These are phyloP conservation scores for Andricus curvator DNA, from an alignment of 2,888 invertebrate genomes.

Conservation along the genomic window DNA sequence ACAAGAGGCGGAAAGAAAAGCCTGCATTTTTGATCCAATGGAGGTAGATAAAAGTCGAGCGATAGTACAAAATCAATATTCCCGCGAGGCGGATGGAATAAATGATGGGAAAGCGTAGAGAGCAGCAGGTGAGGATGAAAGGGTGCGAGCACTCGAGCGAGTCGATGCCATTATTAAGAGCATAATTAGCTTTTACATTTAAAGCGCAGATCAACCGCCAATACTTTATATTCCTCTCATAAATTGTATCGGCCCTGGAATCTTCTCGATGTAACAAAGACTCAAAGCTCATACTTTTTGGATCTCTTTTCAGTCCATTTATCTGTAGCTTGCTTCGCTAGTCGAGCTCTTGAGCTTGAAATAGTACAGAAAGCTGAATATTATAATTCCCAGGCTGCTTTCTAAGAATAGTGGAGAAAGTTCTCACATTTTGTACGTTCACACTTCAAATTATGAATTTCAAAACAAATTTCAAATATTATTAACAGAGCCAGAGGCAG, in stretches of 20 bases:
- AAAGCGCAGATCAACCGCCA: slow-evolving; percentile 42
- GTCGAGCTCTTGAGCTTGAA: slow-evolving; percentile 6
- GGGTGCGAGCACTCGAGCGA: slow-evolving; percentile 29
- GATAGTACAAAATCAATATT: slow-evolving; percentile 34
- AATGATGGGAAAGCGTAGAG: slow-evolving; percentile 34
- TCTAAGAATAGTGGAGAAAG: background rate
- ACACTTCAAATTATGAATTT: background rate
- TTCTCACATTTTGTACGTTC: background rate
- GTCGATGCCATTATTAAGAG: slow-evolving; percentile 39
- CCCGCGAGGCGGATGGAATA: slow-evolving; percentile 20
- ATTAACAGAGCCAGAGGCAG: background rate
- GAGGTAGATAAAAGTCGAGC: background rate
- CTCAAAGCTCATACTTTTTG: background rate
- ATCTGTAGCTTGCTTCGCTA: background rate
- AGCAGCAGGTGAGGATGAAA: slow-evolving; percentile 33
- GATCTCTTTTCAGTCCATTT: slow-evolving; percentile 25
- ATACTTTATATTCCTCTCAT: slow-evolving; percentile 13
- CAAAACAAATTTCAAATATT: background rate
- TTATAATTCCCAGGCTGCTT: background rate
- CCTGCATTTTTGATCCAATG: background rate
- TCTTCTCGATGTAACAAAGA: slow-evolving; percentile 5
- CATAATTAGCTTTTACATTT: slow-evolving; percentile 51
- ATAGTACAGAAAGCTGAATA: background rate
- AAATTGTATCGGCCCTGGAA: slow-evolving; percentile 17
- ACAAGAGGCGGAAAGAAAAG: background rate